Evolutionary conservation across 2,888 invertebrate species (phyloP), one percentile per base, ranked within the genome.

Genomic region (Acleris holmiana): DNA sequence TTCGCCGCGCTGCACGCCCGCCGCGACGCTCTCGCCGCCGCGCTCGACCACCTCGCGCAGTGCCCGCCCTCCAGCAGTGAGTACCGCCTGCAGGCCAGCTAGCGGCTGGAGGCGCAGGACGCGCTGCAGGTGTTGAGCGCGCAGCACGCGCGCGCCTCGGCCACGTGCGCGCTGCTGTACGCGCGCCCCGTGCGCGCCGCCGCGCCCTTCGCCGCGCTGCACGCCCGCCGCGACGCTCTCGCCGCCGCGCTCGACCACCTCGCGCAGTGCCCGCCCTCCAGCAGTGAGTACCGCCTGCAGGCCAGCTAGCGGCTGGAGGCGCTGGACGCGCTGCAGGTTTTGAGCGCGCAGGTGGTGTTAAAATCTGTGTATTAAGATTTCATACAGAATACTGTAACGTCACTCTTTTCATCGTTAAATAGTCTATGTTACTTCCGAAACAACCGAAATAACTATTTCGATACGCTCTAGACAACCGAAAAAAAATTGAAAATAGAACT

Each of bases 141-240:
- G 44, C 97, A 97, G 83, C 94, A 94, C 68, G 94, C 97, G 44
- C 93, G 97, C 59, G 96, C 97, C 0, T 94, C 96, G 5, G 96
- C 97, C 91, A 96, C 96, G 0, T 96, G 97, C 78, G 96, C 96
- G 56, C 93, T 94, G 67, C 95, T 96, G 79, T 97, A 96, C 84
- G 91, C 94, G n/a, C 92, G 94, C 59, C 93, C 82, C 4, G 67
- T 71, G 51, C 69, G 74, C 49, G 67, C 70, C 55, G 69, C 60
- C 44, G 64, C 66, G 70, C 75, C 74, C 40, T 72, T 94, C 69
- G 93, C 93, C 7, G 86, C 86, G 91, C 93, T 80, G 82, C 89
- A n/a, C 85, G 93, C 71, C 86, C 93, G 81, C 79, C 95, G 71
- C 72, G 88, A 91, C 0, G 46, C 63, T n/a, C 48, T 59, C 93